phyloP scores from a whole-genome alignment of 2,113 vertebrate genomes.

The Callaeas wilsoni region DNA sequence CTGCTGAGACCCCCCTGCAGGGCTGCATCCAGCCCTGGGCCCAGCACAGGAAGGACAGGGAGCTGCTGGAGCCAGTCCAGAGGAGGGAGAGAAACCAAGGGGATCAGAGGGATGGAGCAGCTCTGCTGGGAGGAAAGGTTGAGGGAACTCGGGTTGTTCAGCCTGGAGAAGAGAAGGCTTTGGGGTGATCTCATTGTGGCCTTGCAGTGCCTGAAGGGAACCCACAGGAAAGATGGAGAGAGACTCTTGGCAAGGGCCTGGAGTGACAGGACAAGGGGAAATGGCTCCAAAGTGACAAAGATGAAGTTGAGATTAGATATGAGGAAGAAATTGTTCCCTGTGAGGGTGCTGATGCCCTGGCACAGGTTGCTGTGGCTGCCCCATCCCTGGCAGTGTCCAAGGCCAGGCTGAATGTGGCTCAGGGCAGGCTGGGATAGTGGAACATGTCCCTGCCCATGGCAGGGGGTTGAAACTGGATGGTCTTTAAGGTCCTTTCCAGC shows the following conservation, averaged over 20 bases:
- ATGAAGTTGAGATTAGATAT: fast-evolving
- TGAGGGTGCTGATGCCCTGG: not conserved
- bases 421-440: not conserved
- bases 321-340: fast-evolving
- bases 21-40: not conserved
- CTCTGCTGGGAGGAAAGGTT: not conserved
- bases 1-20: not conserved
- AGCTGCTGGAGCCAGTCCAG: not conserved
- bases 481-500: not conserved
- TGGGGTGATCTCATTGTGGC: not conserved
- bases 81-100: not conserved
- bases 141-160: not conserved
- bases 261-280: not conserved
- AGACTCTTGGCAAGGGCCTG: not conserved
- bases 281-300: fast-evolving
- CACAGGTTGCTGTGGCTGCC: not conserved
- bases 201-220: not conserved
- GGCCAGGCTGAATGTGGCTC: not conserved
- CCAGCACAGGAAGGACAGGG: not conserved
- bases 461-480: fast-evolving
- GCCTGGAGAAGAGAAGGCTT: not conserved
- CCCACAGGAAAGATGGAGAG: not conserved
- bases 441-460: not conserved
- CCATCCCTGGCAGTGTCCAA: not conserved
- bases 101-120: not conserved